These are phyloP conservation scores for Portevinia maculata DNA, from an alignment of 2,888 invertebrate species.

Conservation along the genomic window DNA sequence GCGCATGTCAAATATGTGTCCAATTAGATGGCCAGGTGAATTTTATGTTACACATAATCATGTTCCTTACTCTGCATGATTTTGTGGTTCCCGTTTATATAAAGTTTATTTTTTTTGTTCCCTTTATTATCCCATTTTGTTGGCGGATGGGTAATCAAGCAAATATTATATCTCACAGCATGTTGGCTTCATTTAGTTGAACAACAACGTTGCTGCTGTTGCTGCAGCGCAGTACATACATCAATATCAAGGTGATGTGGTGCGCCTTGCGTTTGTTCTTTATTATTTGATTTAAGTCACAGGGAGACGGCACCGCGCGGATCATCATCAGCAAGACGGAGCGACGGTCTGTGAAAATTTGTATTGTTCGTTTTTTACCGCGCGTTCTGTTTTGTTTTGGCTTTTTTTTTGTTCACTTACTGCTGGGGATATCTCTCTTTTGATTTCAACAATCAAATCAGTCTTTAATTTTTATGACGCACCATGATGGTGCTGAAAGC, in stretches of 20 bases:
- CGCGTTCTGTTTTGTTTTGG: too few species aligned
- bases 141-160: conserved; percentile 73
- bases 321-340: conserved; percentile 42
- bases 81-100: conserved; percentile 28
- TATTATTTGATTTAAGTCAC: conserved; percentile 72
- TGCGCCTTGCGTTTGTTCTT: conserved; percentile 53
- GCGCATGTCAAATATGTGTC: conserved; percentile 73
- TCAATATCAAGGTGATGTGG: conserved; percentile 49
- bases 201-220: conserved; percentile 33
- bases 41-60: conserved; percentile 73
- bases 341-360: conserved; percentile 30
- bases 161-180: conserved; percentile 74
- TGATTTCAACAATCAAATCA: conserved; percentile 73
- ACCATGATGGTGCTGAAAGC: conserved; percentile 73
- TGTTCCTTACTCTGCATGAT: conserved; percentile 69
- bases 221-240: conserved; percentile 9
- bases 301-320: conserved; percentile 25
- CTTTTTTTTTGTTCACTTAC: conserved; percentile 15
- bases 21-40: conserved; percentile 72
- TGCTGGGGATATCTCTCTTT: conserved; percentile 59
- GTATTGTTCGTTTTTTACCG: too few species aligned
- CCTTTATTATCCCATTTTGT: conserved; percentile 72
- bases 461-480: conserved; percentile 73
- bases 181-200: conserved; percentile 67
- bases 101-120: conserved; percentile 14